Conservation (phyloP, 1,140 invertebrate genomes). For the Cardiocondyla obscurior region DNA sequence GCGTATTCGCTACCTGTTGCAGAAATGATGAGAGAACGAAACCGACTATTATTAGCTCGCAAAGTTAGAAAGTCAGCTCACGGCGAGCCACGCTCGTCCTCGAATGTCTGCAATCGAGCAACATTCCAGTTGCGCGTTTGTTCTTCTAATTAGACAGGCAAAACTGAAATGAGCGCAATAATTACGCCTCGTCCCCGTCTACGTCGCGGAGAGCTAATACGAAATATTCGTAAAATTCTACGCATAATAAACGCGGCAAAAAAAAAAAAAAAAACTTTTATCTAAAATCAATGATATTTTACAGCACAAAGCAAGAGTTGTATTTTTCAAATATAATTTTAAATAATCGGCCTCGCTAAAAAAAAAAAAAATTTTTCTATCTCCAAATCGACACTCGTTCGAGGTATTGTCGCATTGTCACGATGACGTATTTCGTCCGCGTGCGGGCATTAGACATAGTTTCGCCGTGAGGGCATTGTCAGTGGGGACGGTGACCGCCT, state of each 20-base stretch:
- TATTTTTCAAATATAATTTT: too few relatives aligned
- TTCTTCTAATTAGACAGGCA: conserved; percentile 41
- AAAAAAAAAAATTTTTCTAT: not conserved
- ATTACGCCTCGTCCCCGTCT: not conserved
- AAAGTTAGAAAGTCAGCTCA: conserved; percentile 36
- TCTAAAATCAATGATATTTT: not conserved
- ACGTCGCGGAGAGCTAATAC: not conserved
- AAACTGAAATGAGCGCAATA: not conserved
- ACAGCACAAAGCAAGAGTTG: too few relatives aligned
- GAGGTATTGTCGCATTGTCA: conserved; percentile 29
- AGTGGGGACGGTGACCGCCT: conserved; percentile 33
- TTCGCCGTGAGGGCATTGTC: conserved; percentile 39
- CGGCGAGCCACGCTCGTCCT: not conserved
- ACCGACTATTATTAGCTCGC: conserved; percentile 31
- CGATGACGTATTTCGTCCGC: conserved; percentile 12
- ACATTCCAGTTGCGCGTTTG: conserved; percentile 26
- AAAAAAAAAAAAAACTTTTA: not conserved
- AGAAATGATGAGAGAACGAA: conserved; percentile 4
- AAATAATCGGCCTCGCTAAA: not conserved
- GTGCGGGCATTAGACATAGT: conserved; percentile 51
- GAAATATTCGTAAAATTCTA: not conserved
- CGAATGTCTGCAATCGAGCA: conserved; percentile 40
- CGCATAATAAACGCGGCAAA: not conserved
- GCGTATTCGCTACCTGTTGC: not conserved
- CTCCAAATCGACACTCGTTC: not conserved